These are phyloP conservation scores for Myotis pilosus DNA, from an alignment of 2,797 vertebrate species.

Conservation along the genomic window DNA sequence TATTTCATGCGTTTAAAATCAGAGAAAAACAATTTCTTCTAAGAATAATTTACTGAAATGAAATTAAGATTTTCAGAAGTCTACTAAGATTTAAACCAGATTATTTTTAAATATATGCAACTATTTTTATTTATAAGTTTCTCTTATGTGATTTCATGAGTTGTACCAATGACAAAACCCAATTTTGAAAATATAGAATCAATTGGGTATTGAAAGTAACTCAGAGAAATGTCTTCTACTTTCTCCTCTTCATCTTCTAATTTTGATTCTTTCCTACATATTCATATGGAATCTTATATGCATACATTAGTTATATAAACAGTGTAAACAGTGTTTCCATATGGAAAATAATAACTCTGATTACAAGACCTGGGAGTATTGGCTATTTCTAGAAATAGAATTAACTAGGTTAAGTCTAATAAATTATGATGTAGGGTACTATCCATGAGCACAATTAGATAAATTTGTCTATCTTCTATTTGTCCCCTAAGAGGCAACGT, in stretches of 20 bases:
- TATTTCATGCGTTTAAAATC: constrained; percentile 24
- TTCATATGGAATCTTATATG: not conserved
- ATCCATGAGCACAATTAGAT: not conserved
- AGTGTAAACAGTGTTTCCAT: not conserved
- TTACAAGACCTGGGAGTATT: not conserved
- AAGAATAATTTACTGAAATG: constrained; percentile 35
- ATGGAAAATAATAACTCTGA: constrained; percentile 19
- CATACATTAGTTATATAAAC: not conserved
- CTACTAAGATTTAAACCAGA: constrained; percentile 29
- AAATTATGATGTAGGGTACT: not conserved
- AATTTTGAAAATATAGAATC: constrained; percentile 22
- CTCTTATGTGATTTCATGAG: constrained; percentile 47
- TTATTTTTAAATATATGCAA: constrained; percentile 44
- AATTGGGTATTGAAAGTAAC: not conserved
- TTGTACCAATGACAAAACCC: not conserved
- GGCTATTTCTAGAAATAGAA: not conserved
- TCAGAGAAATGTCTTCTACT: not conserved
- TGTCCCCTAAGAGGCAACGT: not conserved
- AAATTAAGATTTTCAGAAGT: constrained; percentile 47
- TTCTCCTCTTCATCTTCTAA: not conserved
- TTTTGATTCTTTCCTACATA: constrained; percentile 23
- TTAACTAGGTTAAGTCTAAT: not conserved
- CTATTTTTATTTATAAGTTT: not conserved
- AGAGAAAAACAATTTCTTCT: not conserved
- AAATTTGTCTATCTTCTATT: not conserved